Base-by-base conservation (phyloP, 92 coral and sea anemone species). In the Galaxea fascicularis region DNA sequence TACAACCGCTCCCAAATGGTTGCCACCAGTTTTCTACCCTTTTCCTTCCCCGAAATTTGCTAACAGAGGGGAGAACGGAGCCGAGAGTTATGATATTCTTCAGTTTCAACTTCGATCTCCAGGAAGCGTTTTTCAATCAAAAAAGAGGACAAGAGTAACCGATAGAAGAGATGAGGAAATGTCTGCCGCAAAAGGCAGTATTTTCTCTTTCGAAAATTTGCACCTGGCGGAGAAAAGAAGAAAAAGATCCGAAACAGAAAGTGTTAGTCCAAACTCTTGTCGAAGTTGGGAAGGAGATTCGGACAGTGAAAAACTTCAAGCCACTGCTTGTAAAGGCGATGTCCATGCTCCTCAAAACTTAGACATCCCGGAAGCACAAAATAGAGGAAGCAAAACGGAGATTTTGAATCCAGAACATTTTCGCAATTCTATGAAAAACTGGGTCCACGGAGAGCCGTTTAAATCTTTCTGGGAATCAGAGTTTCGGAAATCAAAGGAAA, bases 91-190 rank as follows among this genome's bases (percentile, higher is more conserved):
- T 47, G 71, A 20, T 49, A 51, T 52, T 15, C 10, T 39, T 51
- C 71, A 62, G 13, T 28, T 64, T 47, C 17, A 78, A 64, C 60
- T 9, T 46, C 60, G 15, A 22, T 7, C 63, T n/a, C 51, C 26
- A 20, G 65, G 53, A 27, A 28, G 49, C 64, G 35, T 66, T 79
- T 47, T 45, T 64, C 62, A 26, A 4, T 66, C 73, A 20, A 67
- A 18, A 10, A 79, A 79, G 30, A 79, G 83, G 28, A 66, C 68
- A 47, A 16, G 44, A 20, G 29, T 49, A 63, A 56, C 18, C 7
- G 26, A 13, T 17, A 65, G 66, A 79, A n/a, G 66, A 18, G 75
- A 66, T n/a, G n/a, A n/a, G 39, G n/a, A 51, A 67, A 51, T 54
- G 29, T 66, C 58, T 18, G 7, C 75, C 18, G 63, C 27, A 30